Evolutionary conservation across 2,113 vertebrate species (phyloP).

Genomic region (Haemorhous mexicanus): DNA sequence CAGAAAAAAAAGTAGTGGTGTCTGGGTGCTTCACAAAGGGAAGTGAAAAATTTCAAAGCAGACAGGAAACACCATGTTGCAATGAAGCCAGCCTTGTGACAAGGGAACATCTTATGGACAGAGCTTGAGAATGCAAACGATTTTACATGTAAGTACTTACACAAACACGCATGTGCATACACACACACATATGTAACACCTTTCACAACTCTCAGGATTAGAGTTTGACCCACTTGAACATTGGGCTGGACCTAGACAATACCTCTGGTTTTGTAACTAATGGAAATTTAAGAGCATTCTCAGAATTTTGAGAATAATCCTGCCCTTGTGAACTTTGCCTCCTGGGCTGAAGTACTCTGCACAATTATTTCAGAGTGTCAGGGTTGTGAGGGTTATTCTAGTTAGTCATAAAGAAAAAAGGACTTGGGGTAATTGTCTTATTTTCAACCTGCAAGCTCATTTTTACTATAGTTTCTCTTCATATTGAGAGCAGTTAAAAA

Average conservation of each 20-base stretch:
- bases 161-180: rapidly evolving
- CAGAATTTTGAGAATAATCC: neutral
- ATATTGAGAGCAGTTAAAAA: neutral
- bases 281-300: neutral
- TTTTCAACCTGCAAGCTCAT: neutral
- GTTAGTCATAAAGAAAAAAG: neutral
- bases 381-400: neutral
- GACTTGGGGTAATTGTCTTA: neutral
- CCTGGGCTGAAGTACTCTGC: neutral
- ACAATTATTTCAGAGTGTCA: neutral
- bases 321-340: neutral
- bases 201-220: neutral
- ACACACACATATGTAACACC: rapidly evolving
- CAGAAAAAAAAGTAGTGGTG: neutral
- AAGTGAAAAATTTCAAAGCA: neutral
- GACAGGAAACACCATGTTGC: neutral
- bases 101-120: too few relatives aligned
- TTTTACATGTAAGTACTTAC: neutral
- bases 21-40: neutral
- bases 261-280: neutral
- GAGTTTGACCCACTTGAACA: neutral
- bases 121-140: neutral
- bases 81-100: neutral
- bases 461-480: neutral
- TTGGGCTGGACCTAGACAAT: neutral